Base-by-base conservation (phyloP, 2,888 invertebrate species). In the Thalpophila matura region DNA sequence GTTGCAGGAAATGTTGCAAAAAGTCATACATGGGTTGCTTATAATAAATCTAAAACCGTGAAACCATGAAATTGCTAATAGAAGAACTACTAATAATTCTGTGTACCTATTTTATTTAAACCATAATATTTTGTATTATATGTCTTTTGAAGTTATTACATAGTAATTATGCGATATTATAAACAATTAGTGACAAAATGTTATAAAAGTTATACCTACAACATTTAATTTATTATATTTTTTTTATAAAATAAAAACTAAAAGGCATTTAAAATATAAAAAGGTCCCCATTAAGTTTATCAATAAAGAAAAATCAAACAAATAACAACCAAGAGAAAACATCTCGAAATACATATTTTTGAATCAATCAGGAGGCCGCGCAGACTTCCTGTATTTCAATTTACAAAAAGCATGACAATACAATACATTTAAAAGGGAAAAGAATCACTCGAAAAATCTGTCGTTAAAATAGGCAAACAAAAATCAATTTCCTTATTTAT, bases 401-500 rank as follows among this genome's bases (percentile, higher is more conserved):
- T 43, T 38, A 24, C n/a, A 46, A 56, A 29, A 33, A 46, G 2
- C 27, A 57, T 42, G 38, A 65, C 66, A 65, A 65, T 42, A 57
- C 46, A n/a, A 33, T 38, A 4, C n/a, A 55, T n/a, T n/a, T 37
- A 55, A 54, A 64, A 29, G 40, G 29, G 42, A 61, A 31, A 56
- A 50, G 57, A 77, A 68, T 63, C 63, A 66, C 49, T 66, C 47
- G 45, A 71, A 77, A 73, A 77, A 77, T 50, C 49, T 56, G 55
- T 53, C 37, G 50, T 40, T 20, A 50, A 67, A 74, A 55, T 60
- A 69, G 43, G 58, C 70, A 71, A 78, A 78, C 68, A 68, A 74
- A 70, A 72, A 74, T 74, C 72, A 77, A 79, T 79, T 79, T 79
- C 79, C 79, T 71, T 78, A 74, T 78, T 79, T 79, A 79, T 74